Percentiles rank a stretch among this genome's conserved stretches.
Evolutionary conservation across 2,888 invertebrate species (phyloP).

Genomic region (Idaea straminata): DNA sequence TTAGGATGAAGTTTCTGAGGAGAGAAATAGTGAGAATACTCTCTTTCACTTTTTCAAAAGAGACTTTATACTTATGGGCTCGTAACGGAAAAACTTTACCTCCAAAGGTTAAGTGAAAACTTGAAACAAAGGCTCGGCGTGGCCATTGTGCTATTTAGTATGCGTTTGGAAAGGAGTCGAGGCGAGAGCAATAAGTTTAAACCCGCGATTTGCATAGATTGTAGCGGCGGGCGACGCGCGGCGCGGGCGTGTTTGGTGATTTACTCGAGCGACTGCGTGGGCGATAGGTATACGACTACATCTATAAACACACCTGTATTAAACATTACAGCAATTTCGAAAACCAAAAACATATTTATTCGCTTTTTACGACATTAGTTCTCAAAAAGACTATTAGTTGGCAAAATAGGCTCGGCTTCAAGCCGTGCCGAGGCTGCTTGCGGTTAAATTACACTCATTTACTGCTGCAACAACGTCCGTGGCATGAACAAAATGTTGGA

Average conservation of each 20-base stretch:
- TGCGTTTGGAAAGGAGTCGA: constrained; percentile 78
- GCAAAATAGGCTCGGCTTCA: constrained; percentile 26
- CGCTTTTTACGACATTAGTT: not conserved
- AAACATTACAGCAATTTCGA: constrained; percentile 1
- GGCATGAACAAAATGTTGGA: constrained; percentile 71
- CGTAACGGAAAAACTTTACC: constrained; percentile 16
- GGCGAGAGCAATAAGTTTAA: constrained; percentile 79
- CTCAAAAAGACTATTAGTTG: constrained; percentile 4
- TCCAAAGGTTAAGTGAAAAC: constrained; percentile 60
- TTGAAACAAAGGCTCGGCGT: constrained; percentile 63
- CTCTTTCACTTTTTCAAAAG: no score
- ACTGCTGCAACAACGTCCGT: constrained; percentile 58
- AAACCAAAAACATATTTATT: not conserved
- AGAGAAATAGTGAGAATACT: no score
- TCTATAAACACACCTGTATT: constrained; percentile 6
- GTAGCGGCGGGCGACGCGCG: constrained; percentile 46
- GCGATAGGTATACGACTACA: constrained; percentile 24
- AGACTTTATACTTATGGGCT: not conserved
- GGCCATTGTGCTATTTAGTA: constrained; percentile 69
- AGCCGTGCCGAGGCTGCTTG: constrained; percentile 46
- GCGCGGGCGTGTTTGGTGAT: constrained; percentile 60
- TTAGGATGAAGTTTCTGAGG: no score
- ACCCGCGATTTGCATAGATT: constrained; percentile 77
- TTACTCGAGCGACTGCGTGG: constrained; percentile 53
- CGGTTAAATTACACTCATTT: constrained; percentile 74